Base-by-base conservation (phyloP, 2,797 vertebrate genomes). In the Rhabdomys pumilio region DNA sequence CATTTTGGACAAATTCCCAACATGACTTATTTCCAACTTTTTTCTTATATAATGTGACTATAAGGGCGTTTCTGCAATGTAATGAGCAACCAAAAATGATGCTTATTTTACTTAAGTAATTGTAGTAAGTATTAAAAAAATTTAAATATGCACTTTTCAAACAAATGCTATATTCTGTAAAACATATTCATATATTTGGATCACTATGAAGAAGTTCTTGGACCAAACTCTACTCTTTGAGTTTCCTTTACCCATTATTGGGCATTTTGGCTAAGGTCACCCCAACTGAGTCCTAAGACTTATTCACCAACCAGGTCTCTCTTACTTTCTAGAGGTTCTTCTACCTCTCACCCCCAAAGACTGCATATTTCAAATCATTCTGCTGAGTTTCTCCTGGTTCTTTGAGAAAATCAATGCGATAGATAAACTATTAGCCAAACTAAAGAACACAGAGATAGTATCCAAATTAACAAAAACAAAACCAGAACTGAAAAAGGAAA, bases 71-170 rank as follows among this genome's bases (percentile, higher is more conserved):
- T 80, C 50, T 83, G 29, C 26, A 57, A 85, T 1, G 6, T 81
- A 57, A 38, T 12, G 44, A 41, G 4, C 31, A 22, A 61, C 55
- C 10, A 76, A 57, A 89, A 81, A 10, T 50, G 6, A 31, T 13
- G 29, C 0, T 50, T 26, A 3, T 29, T 86, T 80, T 77, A 80
- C 13, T 34, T 82, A 81, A 10, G 11, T 65, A 59, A 69, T 82
- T 80, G 6, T 63, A 77, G 69, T 55, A 72, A 82, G 61, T 0
- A 73, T 59, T 88, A 14, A 72, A 57, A 44, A 75, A 31, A 77
- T 80, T 85, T 65, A 65, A 94, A n/a, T 59, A 63, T 67, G 53
- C 75, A 59, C 17, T 91, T 92, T 91, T 34, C 17, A 61, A 92
- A 89, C 24, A 6, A 89, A 13, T 75, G 19, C 0, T 55, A 26